A percentile compares a stretch with the other conserved stretches of the same genome.
phyloP scores from a whole-genome alignment of 2,113 vertebrate genomes.

The Oostethus manadensis region DNA sequence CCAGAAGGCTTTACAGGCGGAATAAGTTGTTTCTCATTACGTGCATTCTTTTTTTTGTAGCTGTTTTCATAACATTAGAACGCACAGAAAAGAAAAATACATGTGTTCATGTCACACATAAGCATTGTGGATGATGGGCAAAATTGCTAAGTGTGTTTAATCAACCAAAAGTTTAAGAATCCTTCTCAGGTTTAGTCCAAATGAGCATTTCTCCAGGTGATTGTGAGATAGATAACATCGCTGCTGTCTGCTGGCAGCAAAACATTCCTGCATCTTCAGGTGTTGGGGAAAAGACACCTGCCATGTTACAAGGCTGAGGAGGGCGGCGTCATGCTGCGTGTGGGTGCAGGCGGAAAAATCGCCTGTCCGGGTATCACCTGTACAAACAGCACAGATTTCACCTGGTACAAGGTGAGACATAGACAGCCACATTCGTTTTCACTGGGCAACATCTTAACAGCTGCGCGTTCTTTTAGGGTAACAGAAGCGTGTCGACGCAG shows the following conservation, averaged over 20 bases:
- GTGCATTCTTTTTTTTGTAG: too few relatives aligned
- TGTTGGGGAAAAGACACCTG: constrained; percentile 53
- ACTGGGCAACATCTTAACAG: neutral
- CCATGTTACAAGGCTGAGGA: constrained; percentile 46
- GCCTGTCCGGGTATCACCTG: constrained; percentile 74
- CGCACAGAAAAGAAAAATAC: too few relatives aligned
- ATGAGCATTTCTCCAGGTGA: too few relatives aligned
- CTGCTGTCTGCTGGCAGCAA: constrained; percentile 26
- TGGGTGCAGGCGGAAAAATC: constrained; percentile 45
- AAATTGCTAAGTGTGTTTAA: too few relatives aligned
- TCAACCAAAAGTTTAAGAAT: too few relatives aligned
- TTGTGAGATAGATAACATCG: neutral
- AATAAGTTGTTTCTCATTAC: too few relatives aligned
- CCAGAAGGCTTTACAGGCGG: too few relatives aligned
- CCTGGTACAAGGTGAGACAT: constrained; percentile 81
- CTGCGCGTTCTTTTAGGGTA: constrained; percentile 27
- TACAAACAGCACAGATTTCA: constrained; percentile 52
- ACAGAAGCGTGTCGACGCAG: neutral
- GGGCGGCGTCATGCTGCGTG: constrained; percentile 36
- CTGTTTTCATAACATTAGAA: too few relatives aligned
- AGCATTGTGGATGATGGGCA: too few relatives aligned
- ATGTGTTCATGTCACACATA: too few relatives aligned
- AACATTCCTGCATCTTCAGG: constrained; percentile 57
- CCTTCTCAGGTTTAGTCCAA: too few relatives aligned
- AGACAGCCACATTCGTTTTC: neutral